Evolutionary conservation across 2,113 vertebrate species (phyloP).

Genomic region (Canis aureus): DNA sequence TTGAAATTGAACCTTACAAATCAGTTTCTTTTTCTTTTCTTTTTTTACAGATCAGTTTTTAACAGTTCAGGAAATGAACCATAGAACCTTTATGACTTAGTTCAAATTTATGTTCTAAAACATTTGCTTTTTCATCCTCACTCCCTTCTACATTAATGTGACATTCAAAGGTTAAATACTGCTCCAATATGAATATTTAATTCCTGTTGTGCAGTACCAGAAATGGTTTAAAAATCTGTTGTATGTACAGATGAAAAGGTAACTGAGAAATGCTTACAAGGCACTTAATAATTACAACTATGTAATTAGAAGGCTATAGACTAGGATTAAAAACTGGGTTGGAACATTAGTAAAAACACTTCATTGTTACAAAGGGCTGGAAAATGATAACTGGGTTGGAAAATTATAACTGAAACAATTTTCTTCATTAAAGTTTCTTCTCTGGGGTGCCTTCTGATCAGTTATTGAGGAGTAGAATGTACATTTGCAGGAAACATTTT

Average conservation of each 20-base stretch:
- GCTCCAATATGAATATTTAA: slow-evolving; percentile 42
- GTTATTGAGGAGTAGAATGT: slow-evolving; percentile 46
- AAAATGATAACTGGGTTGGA: background rate
- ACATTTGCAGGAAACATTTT: slow-evolving; percentile 44
- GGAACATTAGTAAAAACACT: slow-evolving; percentile 28
- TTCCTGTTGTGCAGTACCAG: slow-evolving; percentile 1
- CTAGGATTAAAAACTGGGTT: slow-evolving; percentile 44
- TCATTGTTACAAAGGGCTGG: background rate
- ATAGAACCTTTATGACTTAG: slow-evolving; percentile 44
- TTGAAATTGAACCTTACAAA: slow-evolving; percentile 29
- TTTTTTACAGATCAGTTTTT: background rate
- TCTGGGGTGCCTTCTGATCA: slow-evolving; percentile 55
- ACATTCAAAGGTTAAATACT: slow-evolving; percentile 70
- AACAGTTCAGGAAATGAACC: slow-evolving; percentile 21
- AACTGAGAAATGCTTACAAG: slow-evolving; percentile 43
- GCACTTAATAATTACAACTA: background rate
- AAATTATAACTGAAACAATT: slow-evolving; percentile 17
- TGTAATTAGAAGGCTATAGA: background rate
- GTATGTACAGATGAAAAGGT: slow-evolving; percentile 1
- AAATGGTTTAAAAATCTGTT: slow-evolving; percentile 30
- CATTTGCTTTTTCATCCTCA: slow-evolving; percentile 62
- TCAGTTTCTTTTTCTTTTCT: background rate
- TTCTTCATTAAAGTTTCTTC: slow-evolving; percentile 65
- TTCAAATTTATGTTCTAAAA: background rate
- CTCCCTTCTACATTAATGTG: slow-evolving; percentile 2